A percentile compares a stretch with the other conserved stretches of the same genome.
Conservation (phyloP, 2,888 invertebrate genomes). For the Neoscelio sp. region DNA sequence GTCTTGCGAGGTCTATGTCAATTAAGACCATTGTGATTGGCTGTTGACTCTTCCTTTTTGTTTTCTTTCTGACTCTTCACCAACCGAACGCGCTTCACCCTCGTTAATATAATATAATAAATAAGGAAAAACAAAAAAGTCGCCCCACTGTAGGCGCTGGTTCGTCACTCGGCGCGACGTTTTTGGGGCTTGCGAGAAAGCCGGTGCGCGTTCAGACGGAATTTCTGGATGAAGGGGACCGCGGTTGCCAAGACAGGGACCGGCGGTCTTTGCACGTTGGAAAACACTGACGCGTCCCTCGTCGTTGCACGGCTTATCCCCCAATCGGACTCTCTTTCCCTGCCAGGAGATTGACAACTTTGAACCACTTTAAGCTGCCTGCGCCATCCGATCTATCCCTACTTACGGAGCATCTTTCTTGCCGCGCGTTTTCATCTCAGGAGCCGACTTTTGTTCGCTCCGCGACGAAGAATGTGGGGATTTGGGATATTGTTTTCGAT, state of each 20-base stretch:
- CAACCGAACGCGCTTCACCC: background rate
- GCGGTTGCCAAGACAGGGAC: background rate
- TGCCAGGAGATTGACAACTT: conserved; percentile 45
- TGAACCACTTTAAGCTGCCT: conserved; percentile 40
- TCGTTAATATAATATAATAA: too few relatives aligned
- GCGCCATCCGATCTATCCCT: conserved; percentile 35
- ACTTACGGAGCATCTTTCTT: too few relatives aligned
- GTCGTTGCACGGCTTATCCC: conserved; percentile 45
- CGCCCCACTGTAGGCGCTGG: too few relatives aligned
- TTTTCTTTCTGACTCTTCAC: background rate
- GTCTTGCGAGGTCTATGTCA: conserved; percentile 16
- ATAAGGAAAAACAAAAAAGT: too few relatives aligned
- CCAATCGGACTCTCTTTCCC: conserved; percentile 46
- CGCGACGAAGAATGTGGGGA: conserved; percentile 12
- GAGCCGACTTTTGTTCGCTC: conserved; percentile 21
- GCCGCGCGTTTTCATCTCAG: conserved; percentile 31
- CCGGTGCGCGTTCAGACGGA: background rate
- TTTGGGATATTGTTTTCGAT: too few relatives aligned
- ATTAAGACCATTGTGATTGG: conserved; percentile 32
- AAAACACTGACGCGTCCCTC: conserved; percentile 49
- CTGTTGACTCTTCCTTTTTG: background rate
- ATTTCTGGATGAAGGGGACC: background rate
- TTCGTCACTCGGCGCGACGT: conserved; percentile 4
- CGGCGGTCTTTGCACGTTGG: conserved; percentile 41
- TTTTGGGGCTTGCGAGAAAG: background rate